These are phyloP conservation scores for Nothoprocta perdicaria DNA, from an alignment of 2,113 vertebrate species.

Conservation along the genomic window DNA sequence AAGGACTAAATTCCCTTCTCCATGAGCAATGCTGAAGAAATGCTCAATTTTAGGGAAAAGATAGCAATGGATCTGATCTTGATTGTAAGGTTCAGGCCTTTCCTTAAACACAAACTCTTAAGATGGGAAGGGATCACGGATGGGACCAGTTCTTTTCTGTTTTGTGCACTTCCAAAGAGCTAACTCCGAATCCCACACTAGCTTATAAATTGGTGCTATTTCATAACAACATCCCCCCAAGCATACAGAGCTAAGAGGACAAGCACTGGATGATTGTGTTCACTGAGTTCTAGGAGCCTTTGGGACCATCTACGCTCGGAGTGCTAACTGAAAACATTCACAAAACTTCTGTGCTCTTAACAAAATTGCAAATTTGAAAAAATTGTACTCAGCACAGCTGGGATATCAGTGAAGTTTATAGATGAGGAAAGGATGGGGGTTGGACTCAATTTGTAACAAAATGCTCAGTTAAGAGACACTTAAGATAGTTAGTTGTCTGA, in stretches of 20 bases:
- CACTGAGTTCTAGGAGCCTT: background rate
- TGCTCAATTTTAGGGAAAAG: background rate
- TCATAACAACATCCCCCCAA: background rate
- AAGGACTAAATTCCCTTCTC: background rate
- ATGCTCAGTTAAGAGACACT: background rate
- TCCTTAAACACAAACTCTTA: background rate
- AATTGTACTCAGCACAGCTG: background rate
- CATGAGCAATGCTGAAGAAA: background rate
- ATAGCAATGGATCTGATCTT: background rate
- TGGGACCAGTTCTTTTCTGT: background rate
- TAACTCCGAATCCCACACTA: background rate
- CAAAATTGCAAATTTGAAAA: background rate
- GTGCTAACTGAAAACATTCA: background rate
- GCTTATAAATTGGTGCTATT: background rate
- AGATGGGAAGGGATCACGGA: background rate
- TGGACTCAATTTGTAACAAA: background rate
- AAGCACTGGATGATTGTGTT: background rate
- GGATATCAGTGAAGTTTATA: background rate
- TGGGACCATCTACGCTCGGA: background rate
- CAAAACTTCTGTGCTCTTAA: background rate
- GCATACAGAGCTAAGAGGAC: background rate
- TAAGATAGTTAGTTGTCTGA: background rate
- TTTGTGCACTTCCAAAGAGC: background rate
- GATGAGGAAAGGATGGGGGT: background rate
- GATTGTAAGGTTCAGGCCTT: background rate